Percentiles rank a stretch among this genome's conserved stretches.
Conservation (phyloP, 2,797 vertebrate genomes). For the Poecilia wingei region DNA sequence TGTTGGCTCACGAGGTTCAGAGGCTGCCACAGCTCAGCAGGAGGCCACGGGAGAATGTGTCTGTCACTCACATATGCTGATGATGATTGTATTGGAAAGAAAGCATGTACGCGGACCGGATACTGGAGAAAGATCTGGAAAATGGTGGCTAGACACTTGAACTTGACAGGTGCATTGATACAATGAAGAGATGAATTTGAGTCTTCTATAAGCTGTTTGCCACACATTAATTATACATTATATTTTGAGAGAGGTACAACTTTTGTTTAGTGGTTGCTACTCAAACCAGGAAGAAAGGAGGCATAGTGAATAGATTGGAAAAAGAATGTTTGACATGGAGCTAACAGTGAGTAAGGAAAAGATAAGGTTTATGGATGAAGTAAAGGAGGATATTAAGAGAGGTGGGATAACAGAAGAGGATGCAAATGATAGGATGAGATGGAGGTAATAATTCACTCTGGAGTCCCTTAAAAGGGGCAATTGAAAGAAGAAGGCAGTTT, state of each 20-base stretch:
- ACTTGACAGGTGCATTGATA: slow-evolving; percentile 17
- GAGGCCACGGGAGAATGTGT: slow-evolving; percentile 45
- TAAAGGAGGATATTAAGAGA: not conserved
- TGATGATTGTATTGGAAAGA: slow-evolving; percentile 31
- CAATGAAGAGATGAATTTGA: slow-evolving; percentile 3
- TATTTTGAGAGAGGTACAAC: not conserved
- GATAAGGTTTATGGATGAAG: not conserved
- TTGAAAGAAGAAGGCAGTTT: not conserved
- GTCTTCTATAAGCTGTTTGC: not conserved
- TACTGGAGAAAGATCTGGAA: slow-evolving; percentile 17
- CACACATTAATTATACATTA: not conserved
- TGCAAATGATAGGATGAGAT: not conserved
- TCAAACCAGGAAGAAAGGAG: not conserved
- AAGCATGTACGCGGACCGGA: slow-evolving; percentile 29
- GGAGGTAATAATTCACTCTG: not conserved
- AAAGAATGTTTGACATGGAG: not conserved
- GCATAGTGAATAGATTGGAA: not conserved
- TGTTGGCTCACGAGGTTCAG: slow-evolving; percentile 65
- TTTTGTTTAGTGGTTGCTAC: not conserved
- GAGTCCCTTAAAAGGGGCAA: not conserved
- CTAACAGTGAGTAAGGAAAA: not conserved
- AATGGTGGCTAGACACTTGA: slow-evolving; percentile 27
- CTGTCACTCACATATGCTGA: slow-evolving; percentile 60
- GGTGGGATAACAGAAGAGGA: not conserved
- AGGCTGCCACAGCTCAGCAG: slow-evolving; percentile 54